phyloP scores from a whole-genome alignment of 2,113 vertebrate genomes.

The Myrmophylax atrothorax region DNA sequence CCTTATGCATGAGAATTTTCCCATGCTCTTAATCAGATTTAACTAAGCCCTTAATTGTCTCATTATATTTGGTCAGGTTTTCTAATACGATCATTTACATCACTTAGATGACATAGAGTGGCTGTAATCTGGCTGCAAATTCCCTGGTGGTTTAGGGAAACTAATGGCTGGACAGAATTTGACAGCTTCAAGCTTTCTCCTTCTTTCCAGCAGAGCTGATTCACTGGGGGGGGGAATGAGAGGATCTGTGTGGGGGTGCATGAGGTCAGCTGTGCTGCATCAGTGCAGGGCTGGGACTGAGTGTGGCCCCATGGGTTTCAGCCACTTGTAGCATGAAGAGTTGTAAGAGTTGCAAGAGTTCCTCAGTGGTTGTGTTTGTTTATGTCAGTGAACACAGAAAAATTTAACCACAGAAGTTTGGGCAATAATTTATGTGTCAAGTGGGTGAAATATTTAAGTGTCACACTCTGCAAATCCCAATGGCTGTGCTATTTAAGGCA shows the following conservation, averaged over 20 bases:
- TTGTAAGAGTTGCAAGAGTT: background rate
- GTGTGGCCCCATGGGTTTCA: background rate
- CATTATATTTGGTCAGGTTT: background rate
- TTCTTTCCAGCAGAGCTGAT: background rate
- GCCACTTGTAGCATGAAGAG: background rate
- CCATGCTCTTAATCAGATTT: background rate
- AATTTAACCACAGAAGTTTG: background rate
- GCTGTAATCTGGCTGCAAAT: background rate
- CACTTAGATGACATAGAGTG: background rate
- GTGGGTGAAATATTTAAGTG: slow-evolving; percentile 1
- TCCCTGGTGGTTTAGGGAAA: background rate
- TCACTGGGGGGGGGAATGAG: background rate
- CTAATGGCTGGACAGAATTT: background rate
- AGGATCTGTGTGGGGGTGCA: too few species aligned
- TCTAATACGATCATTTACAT: background rate
- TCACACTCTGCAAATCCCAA: background rate
- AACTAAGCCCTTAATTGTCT: slow-evolving; percentile 12
- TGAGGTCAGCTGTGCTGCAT: background rate
- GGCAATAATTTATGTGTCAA: background rate
- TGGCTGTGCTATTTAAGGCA: slow-evolving; percentile 39
- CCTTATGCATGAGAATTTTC: background rate
- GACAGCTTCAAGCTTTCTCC: background rate
- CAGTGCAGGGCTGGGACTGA: background rate
- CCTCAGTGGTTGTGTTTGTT: background rate
- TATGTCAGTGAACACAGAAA: background rate